Percentiles rank a stretch among this genome's conserved stretches.
Conservation (phyloP, 2,888 invertebrate species). For the Leucophenga montana region DNA sequence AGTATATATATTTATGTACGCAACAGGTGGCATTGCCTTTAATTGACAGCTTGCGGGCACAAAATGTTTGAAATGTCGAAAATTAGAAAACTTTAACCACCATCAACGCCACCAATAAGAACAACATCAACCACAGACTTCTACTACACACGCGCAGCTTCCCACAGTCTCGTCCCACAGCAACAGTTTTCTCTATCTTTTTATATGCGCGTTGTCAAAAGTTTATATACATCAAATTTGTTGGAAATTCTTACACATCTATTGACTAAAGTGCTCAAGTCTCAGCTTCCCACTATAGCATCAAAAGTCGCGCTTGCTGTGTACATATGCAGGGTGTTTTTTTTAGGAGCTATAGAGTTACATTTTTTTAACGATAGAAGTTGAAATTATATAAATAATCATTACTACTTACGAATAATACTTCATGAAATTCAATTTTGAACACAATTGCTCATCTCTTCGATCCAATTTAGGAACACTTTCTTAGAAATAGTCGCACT, state of each 20-base stretch:
- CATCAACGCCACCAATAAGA: constrained; percentile 45
- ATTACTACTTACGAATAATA: too few relatives aligned
- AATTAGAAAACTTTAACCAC: constrained; percentile 62
- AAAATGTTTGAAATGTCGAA: constrained; percentile 64
- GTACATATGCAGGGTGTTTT: too few relatives aligned
- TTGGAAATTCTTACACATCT: constrained; percentile 10
- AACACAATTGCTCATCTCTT: too few relatives aligned
- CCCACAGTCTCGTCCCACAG: constrained; percentile 14
- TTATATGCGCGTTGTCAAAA: constrained; percentile 10
- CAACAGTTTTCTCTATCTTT: constrained; percentile 43
- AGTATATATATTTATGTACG: constrained; percentile 45
- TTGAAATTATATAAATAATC: too few relatives aligned
- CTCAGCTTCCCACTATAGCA: background rate
- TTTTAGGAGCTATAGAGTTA: too few relatives aligned
- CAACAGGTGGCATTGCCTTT: constrained; percentile 64
- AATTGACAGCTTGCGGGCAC: constrained; percentile 65
- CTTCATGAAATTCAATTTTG: too few relatives aligned
- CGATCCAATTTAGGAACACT: too few relatives aligned
- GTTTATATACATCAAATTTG: constrained; percentile 23
- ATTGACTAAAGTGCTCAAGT: constrained; percentile 18
- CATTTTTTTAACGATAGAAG: too few relatives aligned
- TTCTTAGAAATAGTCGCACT: too few relatives aligned
- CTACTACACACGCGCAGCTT: background rate
- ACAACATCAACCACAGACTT: constrained; percentile 8
- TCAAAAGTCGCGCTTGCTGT: too few relatives aligned